Evolutionary conservation across 2,888 invertebrate genomes (phyloP), one percentile per base, ranked within the genome.

Genomic region (Antitype chi): DNA sequence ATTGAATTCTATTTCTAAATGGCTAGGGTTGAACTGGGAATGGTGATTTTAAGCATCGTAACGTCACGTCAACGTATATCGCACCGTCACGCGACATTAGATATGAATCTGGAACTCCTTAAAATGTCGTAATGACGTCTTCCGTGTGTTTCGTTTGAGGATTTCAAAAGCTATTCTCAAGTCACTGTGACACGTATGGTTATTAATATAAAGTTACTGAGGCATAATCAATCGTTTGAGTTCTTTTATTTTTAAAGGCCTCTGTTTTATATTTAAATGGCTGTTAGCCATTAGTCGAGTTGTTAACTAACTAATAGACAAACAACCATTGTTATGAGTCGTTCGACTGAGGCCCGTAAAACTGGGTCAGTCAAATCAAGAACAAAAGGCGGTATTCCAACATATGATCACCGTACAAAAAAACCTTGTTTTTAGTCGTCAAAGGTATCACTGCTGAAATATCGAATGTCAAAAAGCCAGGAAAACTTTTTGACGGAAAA

Each of bases 41-140:
- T 73, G 59, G 68, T 53, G 49, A n/a, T 71, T 71, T 57, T 43
- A 55, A 78, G 73, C 64, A 59, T 78, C 76, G 66, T 78, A 79
- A 74, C 64, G 77, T 73, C 89, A 90, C 89, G 91, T 93, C 90
- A 90, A 88, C 88, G 89, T 90, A 90, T 91, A 92, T 92, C 90
- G 92, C 92, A 92, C 92, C 93, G 95, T 95, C 95, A 95, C 94
- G 95, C 93, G 86, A 93, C 94, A 94, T 94, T 94, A 94, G 94
- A 95, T 95, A 94, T 92, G 93, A 94, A 95, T 95, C 93, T 94
- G 93, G 93, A 94, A 95, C 94, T 94, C 93, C 92, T 94, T 94
- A 93, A 94, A 94, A 92, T 92, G 91, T 89, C 90, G 89, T 94
- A 94, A 94, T 93, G 92, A 91, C 89, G 91, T 93, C 92, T 93